These are phyloP conservation scores for Dolichotis patagonum DNA, from an alignment of 2,113 vertebrate species.

Conservation along the genomic window DNA sequence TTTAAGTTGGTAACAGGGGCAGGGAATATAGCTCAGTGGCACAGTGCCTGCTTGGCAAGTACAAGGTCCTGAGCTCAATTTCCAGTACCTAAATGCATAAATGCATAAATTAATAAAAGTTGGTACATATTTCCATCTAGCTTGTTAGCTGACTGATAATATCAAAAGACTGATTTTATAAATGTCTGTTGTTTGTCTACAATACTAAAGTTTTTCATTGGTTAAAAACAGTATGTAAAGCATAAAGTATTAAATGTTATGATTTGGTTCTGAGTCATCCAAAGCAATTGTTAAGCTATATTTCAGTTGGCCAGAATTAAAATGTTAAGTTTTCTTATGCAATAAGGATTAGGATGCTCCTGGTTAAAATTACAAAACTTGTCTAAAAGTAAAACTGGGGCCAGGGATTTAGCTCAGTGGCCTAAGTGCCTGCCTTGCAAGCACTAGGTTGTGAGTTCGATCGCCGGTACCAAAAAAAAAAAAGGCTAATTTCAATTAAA, in stretches of 20 bases:
- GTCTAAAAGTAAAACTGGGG: not conserved
- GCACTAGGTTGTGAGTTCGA: too few relatives aligned
- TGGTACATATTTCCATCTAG: not conserved
- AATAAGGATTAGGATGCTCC: not conserved
- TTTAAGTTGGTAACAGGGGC: not conserved
- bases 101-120: not conserved
- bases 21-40: too few relatives aligned
- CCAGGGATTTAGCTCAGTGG: too few relatives aligned
- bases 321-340: not conserved
- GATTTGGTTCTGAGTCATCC: not conserved
- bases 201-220: not conserved
- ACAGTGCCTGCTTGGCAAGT: too few relatives aligned
- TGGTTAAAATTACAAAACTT: not conserved
- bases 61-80: too few relatives aligned
- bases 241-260: not conserved
- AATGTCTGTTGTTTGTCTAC: not conserved
- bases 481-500: too few relatives aligned
- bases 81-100: too few relatives aligned
- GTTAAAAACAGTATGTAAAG: not conserved
- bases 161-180: not conserved
- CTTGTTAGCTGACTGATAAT: not conserved
- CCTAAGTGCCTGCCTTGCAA: too few relatives aligned
- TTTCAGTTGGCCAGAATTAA: not conserved
- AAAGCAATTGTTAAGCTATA: not conserved
- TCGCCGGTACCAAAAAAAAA: too few relatives aligned